Conservation (phyloP, 2,888 invertebrate genomes). For the Drosophila austrosaltans region DNA sequence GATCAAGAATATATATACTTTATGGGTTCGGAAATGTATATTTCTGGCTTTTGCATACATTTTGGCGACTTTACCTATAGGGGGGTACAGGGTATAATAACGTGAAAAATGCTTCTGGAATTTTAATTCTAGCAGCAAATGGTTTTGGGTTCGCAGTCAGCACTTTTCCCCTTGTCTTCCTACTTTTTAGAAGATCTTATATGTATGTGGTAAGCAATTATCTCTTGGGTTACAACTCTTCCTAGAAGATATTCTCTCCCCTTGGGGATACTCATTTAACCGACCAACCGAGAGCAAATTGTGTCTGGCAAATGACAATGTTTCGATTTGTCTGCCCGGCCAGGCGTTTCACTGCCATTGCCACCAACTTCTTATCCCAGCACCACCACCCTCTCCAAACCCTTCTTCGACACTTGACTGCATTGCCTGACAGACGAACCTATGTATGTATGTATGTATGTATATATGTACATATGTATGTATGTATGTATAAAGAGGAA, state of each 20-base stretch:
- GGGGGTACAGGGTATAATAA: too few species aligned
- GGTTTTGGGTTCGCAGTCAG: background rate
- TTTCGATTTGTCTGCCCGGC: constrained; percentile 67
- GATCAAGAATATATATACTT: too few species aligned
- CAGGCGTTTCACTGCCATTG: constrained; percentile 64
- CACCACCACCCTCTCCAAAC: constrained; percentile 8
- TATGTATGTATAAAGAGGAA: constrained; percentile 12
- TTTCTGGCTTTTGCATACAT: too few species aligned
- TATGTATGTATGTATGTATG: too few species aligned
- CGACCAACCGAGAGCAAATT: constrained; percentile 13
- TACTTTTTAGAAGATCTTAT: background rate
- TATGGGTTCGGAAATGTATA: too few species aligned
- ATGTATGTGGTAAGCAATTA: background rate
- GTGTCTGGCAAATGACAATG: constrained; percentile 29
- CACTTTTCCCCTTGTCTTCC: background rate
- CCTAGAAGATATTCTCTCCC: background rate
- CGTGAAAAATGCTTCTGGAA: too few species aligned
- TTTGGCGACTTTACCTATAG: too few species aligned
- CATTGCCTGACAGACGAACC: constrained; percentile 26
- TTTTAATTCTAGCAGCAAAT: too few species aligned
- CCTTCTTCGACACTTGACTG: constrained; percentile 8
- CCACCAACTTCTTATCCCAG: constrained; percentile 26
- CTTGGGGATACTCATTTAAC: background rate
- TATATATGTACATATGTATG: too few species aligned
- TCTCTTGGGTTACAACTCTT: background rate